Base-by-base conservation (phyloP, 2,113 vertebrate species). In the Neopipo cinnamomea region DNA sequence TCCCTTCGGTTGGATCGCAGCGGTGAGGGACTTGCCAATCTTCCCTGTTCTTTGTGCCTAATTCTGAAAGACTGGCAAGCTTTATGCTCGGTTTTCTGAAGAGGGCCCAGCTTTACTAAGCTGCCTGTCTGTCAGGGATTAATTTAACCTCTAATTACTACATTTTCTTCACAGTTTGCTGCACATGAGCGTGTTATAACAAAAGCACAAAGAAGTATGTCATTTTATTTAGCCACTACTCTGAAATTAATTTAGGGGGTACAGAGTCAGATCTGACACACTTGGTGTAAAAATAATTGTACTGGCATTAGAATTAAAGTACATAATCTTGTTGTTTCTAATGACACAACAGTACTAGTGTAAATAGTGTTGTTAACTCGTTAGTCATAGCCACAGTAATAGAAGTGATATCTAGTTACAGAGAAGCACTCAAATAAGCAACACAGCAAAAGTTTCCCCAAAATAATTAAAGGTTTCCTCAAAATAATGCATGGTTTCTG, bases 131-230 rank as follows among this genome's bases (percentile, higher is more conserved):
- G 96, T 97, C 97, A 97, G 97, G 97, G 96, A 98, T 98, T 98
- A 97, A 98, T 98, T 98, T 98, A 98, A 98, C 97, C 97, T 98
- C 97, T 98, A 98, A 98, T 98, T 98, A 98, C 96, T 97, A 97
- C 97, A 96, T 98, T 98, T 98, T 97, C 96, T 97, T 97, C 91
- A 68, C 96, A 97, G 97, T 98, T 97, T 97, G 97, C 97, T 97
- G 96, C 95, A 96, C 62, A 97, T 93, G 94, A 97, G 94, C 83
- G 24, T 97, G 97, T 98, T 98, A 89, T 92, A 97, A 97, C 97
- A 97, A 97, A 98, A 98, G 97, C 97, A 97, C 95, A 97, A 96
- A 97, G 96, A 97, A 97, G 85, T 95, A 95, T 97, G 96, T 93
- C 94, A 96, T 97, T 97, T 97, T 95, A 94, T 97, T 98, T 98